These are phyloP conservation scores for Nasonia giraulti DNA, from an alignment of 1,140 invertebrate genomes.

Conservation along the genomic window DNA sequence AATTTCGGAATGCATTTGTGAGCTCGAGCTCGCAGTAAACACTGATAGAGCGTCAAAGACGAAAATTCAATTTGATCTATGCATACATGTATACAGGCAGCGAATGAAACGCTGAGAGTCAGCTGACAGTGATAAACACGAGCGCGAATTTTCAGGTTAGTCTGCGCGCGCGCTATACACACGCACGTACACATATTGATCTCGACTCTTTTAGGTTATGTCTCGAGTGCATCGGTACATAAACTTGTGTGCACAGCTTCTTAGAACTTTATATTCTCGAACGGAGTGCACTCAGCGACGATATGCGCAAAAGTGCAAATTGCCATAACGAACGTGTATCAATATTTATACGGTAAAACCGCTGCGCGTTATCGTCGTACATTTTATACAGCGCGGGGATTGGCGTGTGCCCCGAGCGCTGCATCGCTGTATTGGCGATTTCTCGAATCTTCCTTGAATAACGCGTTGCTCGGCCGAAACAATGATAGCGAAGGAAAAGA, in stretches of 20 bases:
- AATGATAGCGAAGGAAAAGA: conserved; percentile 14
- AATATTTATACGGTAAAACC: background rate
- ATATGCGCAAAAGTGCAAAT: background rate
- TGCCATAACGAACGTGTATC: background rate
- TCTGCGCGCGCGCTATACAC: background rate
- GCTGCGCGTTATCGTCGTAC: no score
- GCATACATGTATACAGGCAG: background rate
- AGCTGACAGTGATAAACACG: background rate
- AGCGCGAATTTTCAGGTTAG: conserved; percentile 28
- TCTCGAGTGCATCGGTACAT: background rate
- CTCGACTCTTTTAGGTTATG: conserved; percentile 36
- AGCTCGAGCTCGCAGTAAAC: no score
- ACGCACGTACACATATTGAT: conserved; percentile 22
- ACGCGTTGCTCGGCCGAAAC: background rate
- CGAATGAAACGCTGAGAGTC: background rate
- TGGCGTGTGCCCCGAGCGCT: no score
- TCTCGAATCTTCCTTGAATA: background rate
- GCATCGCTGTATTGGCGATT: background rate
- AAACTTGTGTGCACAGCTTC: background rate
- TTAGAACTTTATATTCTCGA: background rate
- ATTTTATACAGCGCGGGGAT: no score
- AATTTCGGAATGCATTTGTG: no score
- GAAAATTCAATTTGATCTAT: no score
- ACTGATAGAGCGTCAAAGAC: no score
- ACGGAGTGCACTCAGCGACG: background rate